Percentiles rank a stretch among this genome's conserved stretches.
These are phyloP conservation scores for Hippocampus barbouri DNA, from an alignment of 2,113 vertebrate species.

Conservation along the genomic window DNA sequence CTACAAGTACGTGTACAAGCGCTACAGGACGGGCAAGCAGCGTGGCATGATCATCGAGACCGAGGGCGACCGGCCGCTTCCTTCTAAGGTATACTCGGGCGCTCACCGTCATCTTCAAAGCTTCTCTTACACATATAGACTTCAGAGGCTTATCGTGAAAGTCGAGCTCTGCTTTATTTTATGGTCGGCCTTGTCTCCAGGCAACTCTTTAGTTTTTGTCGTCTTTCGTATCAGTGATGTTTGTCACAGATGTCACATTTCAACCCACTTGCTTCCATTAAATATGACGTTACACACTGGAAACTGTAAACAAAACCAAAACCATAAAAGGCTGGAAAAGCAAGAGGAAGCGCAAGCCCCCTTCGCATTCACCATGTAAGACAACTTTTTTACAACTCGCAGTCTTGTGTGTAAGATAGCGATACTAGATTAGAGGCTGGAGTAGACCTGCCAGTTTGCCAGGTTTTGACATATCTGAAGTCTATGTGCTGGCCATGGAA, in stretches of 20 bases:
- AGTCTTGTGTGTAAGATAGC: background rate
- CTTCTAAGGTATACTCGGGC: slow-evolving; percentile 74
- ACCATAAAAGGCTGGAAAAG: slow-evolving; percentile 1
- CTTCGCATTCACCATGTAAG: background rate
- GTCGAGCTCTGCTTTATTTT: background rate
- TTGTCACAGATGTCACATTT: slow-evolving; percentile 4
- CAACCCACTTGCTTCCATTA: background rate
- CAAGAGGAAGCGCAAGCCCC: background rate
- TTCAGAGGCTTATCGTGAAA: background rate
- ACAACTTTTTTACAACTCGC: background rate
- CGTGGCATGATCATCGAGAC: slow-evolving; percentile 97
- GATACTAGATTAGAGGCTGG: too few species aligned
- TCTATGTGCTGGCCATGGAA: too few species aligned
- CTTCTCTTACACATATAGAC: background rate
- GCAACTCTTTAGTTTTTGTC: background rate
- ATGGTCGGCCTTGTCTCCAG: background rate
- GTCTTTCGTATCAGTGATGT: slow-evolving; percentile 1
- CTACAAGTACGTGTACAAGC: slow-evolving; percentile 98
- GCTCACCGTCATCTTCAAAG: background rate
- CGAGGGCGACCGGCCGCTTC: slow-evolving; percentile 86
- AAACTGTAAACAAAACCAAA: background rate
- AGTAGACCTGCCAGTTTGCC: too few species aligned
- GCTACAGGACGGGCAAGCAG: slow-evolving; percentile 93
- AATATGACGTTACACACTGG: slow-evolving; percentile 1
- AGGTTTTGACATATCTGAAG: too few species aligned